Base-by-base conservation (phyloP, 1,140 invertebrate species). In the Belonocnema kinseyi region DNA sequence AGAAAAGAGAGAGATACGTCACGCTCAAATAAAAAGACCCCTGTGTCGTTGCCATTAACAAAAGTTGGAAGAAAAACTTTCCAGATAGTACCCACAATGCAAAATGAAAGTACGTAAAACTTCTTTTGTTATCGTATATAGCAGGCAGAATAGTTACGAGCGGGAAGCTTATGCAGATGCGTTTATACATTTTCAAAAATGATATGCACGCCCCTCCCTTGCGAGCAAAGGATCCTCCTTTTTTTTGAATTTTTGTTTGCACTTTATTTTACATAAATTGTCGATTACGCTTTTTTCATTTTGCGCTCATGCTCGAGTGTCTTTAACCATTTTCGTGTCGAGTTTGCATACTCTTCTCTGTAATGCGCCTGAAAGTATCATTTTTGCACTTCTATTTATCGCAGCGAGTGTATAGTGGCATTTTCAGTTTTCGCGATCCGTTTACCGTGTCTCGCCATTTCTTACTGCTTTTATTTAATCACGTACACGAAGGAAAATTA, bases 21-120 rank as follows among this genome's bases (percentile, higher is more conserved):
- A 66, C 61, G 61, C 61, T 66, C 61, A 66, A 40, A 66, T 66
- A 66, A 66, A 66, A 66, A 66, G 26, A 66, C 26, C 61, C 61
- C 61, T 66, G 11, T 66, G 40, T 8, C n/a, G 33, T 66, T 61
- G 26, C 26, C 61, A 66, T 66, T 66, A 66, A 66, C 61, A 66
- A 66, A 66, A 66, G 61, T 66, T n/a, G 61, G 0, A 66, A 40
- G 61, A n/a, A 40, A 66, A 66, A 66, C 33, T 66, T 66, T 66
- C 26, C 61, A 66, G 61, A 40, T 66, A 66, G 40, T 40, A 33
- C 33, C 61, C 61, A 66, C 61, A 66, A 66, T 66, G 61, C 14
- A 33, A 66, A 66, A 66, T 66, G 61, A 66, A 66, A 66, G 61
- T 66, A 40, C 40, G 21, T 66, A 58, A 14, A 14, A n/a, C 13